Evolutionary conservation across 2,113 vertebrate genomes (phyloP), one percentile per base, ranked within the genome.

Genomic region (Raja brachyura): DNA sequence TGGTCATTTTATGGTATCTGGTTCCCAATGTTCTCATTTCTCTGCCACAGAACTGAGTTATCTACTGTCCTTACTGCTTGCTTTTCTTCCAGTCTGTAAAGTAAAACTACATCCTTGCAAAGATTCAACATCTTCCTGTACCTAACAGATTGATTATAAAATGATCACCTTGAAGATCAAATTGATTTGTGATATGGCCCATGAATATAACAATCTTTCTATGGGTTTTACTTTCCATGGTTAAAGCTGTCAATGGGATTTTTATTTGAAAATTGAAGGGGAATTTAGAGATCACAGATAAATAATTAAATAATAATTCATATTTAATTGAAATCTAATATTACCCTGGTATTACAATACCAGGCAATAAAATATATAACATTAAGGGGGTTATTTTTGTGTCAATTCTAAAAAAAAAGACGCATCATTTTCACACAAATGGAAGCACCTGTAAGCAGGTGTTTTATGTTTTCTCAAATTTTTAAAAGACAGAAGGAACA

Each of bases 401-500:
- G 33, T 33, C 39, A 54, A 54, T 73, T 73, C 31, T 4, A 25
- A 73, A 92, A 73, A 13, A 54, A 7, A 9, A 73, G 66, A 92
- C 25, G 39, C n/a, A 92, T 54, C 48, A 73, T 68, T 10, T 90
- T 90, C 88, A 73, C 39, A 73, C 39, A 54, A 92, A 39, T 48
- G 68, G 66, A 92, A 74, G 8, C 68, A 92, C 66, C 90, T 73
- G 90, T 92, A 54, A 14, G 90, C 10, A 92, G 9, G 68, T 73
- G 90, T 73, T 25, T 73, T 90, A 8, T 73, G 25, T 39, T 73
- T 73, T 73, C 90, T 54, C 66, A 54, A 73, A 73, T 48, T 48
- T 92, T 39, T 28, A 73, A 92, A 22, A 68, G 3, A 10, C 90
- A 73, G 90, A 66, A 92, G 39, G 66, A 74, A 73, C 63, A 92